Evolutionary conservation across 1,140 invertebrate species (phyloP), one percentile per base, ranked within the genome.

Genomic region (Aphidius gifuensis): DNA sequence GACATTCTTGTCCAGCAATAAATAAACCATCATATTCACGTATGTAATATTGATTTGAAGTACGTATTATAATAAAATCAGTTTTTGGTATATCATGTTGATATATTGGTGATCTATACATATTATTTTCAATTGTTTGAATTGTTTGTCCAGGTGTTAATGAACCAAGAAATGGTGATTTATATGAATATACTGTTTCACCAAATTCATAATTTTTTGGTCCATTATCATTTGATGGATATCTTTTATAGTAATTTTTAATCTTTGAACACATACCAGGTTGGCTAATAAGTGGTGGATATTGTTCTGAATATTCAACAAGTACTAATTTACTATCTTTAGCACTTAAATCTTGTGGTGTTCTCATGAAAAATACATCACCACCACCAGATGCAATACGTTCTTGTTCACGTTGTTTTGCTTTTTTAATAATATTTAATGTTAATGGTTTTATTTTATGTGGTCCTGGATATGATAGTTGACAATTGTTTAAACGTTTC

Each of bases 301-400:
- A 94, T 80, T 99, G 97, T 75, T 99, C 98, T 60, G 93, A 96
- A 80, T 97, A 99, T 81, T 99, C 98, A 3, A 94, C 83, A 0
- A 99, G 81, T 1, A 99, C 87, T 1, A 99, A 71, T 68, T 97
- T 95, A 0, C 97, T 97, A 81, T 99, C 97, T 68, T 90, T 88
- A 4, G 94, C 96, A 45, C 93, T 93, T 5, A 99, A 83, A 83
- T 99, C 97, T 69, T 98, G 93, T 0, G 94, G 86, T 23, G 95
- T 96, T 51, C 97, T 85, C 97, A 99, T 99, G 71, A 98, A 98
- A 82, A 99, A 99, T 5, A 99, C 96, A 73, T 99, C 97, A 6
- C 96, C 96, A 66, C 97, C 97, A 55, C 94, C 96, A 4, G 94
- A 95, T 0, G 94, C 93, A 66, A 94, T 86, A 66, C 96, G 84